These are phyloP conservation scores for Heterochromis multidens DNA, from an alignment of 2,113 vertebrate species.

Conservation along the genomic window DNA sequence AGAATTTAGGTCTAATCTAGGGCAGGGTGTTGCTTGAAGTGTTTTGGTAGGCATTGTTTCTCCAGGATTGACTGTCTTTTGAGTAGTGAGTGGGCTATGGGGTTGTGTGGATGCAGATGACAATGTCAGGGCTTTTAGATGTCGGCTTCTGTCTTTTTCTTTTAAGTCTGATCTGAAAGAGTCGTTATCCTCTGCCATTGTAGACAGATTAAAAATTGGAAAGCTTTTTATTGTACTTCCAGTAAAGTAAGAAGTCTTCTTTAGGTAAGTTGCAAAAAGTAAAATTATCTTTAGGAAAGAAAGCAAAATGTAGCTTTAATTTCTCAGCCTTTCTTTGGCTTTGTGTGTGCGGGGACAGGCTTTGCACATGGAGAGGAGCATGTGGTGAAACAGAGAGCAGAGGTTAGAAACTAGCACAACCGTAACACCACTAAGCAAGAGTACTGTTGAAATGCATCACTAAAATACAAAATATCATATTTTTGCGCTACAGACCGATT, in stretches of 20 bases:
- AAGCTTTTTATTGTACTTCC: not conserved
- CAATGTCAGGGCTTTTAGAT: not conserved
- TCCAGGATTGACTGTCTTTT: not conserved
- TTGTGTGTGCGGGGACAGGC: not conserved
- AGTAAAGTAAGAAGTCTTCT: not conserved
- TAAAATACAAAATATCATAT: too few species aligned
- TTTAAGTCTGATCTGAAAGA: not conserved
- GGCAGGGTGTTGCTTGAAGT: not conserved
- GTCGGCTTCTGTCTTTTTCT: not conserved
- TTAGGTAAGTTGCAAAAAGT: not conserved
- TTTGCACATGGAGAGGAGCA: not conserved
- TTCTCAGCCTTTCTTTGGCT: not conserved
- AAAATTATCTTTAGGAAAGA: not conserved
- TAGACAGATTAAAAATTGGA: not conserved
- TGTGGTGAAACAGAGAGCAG: too few species aligned
- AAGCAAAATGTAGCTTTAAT: not conserved
- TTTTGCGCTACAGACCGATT: not conserved
- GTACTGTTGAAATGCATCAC: not conserved
- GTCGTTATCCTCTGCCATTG: not conserved
- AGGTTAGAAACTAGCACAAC: accelerated
- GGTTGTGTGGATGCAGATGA: not conserved
- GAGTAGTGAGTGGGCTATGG: not conserved
- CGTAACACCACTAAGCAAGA: not conserved
- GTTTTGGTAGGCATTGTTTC: not conserved
- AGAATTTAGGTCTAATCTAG: not conserved